phyloP scores from a whole-genome alignment of 2,113 vertebrate species.

The Brienomyrus brachyistius region DNA sequence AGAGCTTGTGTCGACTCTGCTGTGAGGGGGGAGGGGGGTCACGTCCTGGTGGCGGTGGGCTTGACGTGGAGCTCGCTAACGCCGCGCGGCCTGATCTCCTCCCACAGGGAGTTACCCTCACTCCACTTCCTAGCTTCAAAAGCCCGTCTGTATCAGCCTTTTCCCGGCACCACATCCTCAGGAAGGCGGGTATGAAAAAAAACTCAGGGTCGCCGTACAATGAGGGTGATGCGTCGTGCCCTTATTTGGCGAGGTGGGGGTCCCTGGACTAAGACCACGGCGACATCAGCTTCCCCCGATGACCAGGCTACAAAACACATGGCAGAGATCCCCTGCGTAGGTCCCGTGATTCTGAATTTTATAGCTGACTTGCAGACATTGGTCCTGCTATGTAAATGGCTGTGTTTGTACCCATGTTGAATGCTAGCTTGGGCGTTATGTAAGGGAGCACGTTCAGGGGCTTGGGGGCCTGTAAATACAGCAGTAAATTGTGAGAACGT shows the following conservation, averaged over 20 bases:
- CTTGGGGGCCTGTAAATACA: neutral
- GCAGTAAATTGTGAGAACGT: neutral
- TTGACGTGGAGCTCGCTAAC: neutral
- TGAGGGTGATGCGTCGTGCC: neutral
- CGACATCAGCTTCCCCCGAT: neutral
- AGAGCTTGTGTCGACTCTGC: neutral
- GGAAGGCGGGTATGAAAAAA: slow-evolving; percentile 9
- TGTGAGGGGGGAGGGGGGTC: neutral
- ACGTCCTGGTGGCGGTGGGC: neutral
- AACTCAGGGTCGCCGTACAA: neutral
- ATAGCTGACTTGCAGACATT: neutral
- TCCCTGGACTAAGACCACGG: neutral
- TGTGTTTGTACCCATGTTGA: neutral
- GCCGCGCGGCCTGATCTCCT: neutral
- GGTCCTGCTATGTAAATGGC: neutral
- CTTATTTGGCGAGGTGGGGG: slow-evolving; percentile 15
- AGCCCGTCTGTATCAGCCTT: neutral
- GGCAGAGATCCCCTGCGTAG: neutral
- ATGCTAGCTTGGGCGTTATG: neutral
- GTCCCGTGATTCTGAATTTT: neutral
- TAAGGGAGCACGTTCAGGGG: neutral
- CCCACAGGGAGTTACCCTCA: slow-evolving; percentile 12
- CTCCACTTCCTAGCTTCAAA: slow-evolving; percentile 25
- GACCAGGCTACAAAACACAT: neutral
- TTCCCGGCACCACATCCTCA: slow-evolving; percentile 16